Percentiles rank a stretch among this genome's conserved stretches.
Evolutionary conservation across 2,888 invertebrate genomes (phyloP).

Genomic region (Trissolcus japonicus): DNA sequence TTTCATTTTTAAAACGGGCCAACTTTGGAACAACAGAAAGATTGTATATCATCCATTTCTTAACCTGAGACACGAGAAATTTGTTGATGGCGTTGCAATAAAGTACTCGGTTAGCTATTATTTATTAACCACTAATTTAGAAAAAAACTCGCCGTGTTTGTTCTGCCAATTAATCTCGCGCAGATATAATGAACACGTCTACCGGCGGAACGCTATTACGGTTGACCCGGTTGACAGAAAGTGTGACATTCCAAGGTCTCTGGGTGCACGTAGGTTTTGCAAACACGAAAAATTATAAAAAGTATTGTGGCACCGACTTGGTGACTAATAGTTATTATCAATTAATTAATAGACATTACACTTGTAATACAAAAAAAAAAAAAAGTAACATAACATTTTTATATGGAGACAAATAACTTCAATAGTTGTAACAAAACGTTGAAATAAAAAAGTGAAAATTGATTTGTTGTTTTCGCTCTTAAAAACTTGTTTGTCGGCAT

Average conservation of each 20-base stretch:
- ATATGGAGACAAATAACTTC: too few species aligned
- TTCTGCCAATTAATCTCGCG: slow-evolving; percentile 16
- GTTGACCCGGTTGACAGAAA: slow-evolving; percentile 53
- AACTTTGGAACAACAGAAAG: too few species aligned
- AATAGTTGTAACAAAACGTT: too few species aligned
- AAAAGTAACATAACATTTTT: too few species aligned
- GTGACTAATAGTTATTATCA: slow-evolving; percentile 8
- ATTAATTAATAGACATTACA: too few species aligned
- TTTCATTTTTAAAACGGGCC: too few species aligned
- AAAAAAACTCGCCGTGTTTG: slow-evolving; percentile 22
- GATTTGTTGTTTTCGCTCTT: too few species aligned
- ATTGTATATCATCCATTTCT: too few species aligned
- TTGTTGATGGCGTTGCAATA: slow-evolving; percentile 1
- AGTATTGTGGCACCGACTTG: background rate
- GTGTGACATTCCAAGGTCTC: slow-evolving; percentile 50
- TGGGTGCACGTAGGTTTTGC: slow-evolving; percentile 40
- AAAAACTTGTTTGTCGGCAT: background rate
- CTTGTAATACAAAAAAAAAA: too few species aligned
- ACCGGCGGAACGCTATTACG: slow-evolving; percentile 43
- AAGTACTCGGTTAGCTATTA: slow-evolving; percentile 13
- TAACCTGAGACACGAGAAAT: too few species aligned
- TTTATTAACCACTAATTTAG: slow-evolving; percentile 23
- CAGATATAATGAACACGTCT: slow-evolving; percentile 19
- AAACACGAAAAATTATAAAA: slow-evolving; percentile 10
- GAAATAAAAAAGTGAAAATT: too few species aligned